Percentiles rank a stretch among this genome's conserved stretches.
Conservation (phyloP, 2,888 invertebrate species). For the Neuroscelio doddi region DNA sequence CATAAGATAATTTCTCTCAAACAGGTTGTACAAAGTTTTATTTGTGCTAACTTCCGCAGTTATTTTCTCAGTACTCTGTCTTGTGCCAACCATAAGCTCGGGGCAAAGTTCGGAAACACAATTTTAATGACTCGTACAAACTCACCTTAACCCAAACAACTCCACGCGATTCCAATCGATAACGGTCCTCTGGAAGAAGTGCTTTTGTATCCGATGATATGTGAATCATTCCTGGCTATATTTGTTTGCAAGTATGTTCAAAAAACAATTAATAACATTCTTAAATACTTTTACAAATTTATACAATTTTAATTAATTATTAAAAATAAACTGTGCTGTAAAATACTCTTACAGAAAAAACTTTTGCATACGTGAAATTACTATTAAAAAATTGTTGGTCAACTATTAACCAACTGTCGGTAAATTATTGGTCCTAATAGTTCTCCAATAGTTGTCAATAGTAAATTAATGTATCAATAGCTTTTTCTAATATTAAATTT, state of each 20-base stretch:
- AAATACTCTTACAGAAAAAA: background rate
- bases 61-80: background rate
- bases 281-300: too few relatives aligned
- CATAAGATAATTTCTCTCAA: slow-evolving; percentile 7
- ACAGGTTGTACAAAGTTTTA: background rate
- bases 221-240: slow-evolving; percentile 81
- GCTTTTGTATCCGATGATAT: slow-evolving; percentile 82
- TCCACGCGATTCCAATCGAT: slow-evolving; percentile 81
- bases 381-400: too few relatives aligned
- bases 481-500: too few relatives aligned
- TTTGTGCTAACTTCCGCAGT: background rate
- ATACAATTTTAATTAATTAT: background rate
- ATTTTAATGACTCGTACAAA: slow-evolving; percentile 6
- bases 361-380: background rate
- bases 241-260: background rate
- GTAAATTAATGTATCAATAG: too few relatives aligned
- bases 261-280: too few relatives aligned
- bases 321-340: background rate
- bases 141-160: slow-evolving; percentile 84
- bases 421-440: too few relatives aligned
- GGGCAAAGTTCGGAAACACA: background rate
- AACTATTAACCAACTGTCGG: too few relatives aligned
- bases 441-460: too few relatives aligned
- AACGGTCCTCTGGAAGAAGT: slow-evolving; percentile 79
- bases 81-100: background rate